Evolutionary conservation across 2,113 vertebrate species (phyloP), one percentile per base, ranked within the genome.

Genomic region (Sialia sialis): DNA sequence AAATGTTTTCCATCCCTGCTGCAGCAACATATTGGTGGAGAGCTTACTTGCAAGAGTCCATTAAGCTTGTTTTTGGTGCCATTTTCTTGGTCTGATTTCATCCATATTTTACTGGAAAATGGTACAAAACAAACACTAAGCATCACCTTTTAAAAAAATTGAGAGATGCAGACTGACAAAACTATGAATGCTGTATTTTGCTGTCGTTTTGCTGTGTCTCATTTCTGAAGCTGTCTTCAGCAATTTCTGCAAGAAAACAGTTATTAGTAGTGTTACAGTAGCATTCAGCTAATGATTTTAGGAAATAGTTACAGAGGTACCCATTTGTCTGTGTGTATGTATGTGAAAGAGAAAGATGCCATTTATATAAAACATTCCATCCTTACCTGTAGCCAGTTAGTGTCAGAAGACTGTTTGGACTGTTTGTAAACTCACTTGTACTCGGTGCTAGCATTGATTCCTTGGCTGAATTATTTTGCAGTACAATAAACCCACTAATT

Each of bases 381-480:
- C 79, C n/a, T 27, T 84, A 90, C 74, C 41, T 82, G 41, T 87
- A 89, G 58, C 70, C 76, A 96, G 81, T 93, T 97, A 92, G 68
- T 86, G 73, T 93, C 85, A 90, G 90, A 94, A 96, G 73, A 82
- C 41, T 93, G 46, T 89, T 96, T 95, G 94, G 62, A 80, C 34
- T 92, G 52, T 86, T 96, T 93, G 89, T 86, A 96, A 94, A 93
- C 67, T 89, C 63, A 63, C 56, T 66, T 94, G 80, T 86, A 73
- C 84, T 96, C 21, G 16, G 62, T 92, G 83, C 51, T 94, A 87
- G 88, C 94, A 97, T 90, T 87, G 97, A 97, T 96, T 97, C 96
- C 94, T 89, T 94, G 91, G 87, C 73, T 96, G 97, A 97, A 95
- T 95, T 97, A 95, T 97, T 98, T 96, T 96, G 94, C 87, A 95